Evolutionary conservation across 2,797 vertebrate genomes (phyloP), one percentile per base, ranked within the genome.

Genomic region (Ptychadena robeensis): DNA sequence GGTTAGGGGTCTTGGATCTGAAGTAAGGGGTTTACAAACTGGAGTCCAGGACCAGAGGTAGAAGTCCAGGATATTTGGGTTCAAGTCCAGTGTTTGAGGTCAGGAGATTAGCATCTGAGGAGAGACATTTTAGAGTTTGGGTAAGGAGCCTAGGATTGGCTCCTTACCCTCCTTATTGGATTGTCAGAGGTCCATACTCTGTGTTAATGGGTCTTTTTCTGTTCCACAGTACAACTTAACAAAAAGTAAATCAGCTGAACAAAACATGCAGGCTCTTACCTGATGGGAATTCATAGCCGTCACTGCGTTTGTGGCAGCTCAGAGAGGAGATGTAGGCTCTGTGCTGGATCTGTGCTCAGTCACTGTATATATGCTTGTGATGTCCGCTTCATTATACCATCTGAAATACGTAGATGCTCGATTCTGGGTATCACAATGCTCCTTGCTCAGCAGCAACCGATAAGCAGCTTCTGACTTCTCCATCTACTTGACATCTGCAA

Each of bases 381-480:
- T 53, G 44, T 18, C 44, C 1, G 44, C 5, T 53, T 53, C 44
- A 53, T 53, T 53, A 53, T 53, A 53, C 18, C 15, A 9, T 78
- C 4, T 68, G 75, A 83, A 81, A 88, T 83, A 65, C 68, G 31
- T 82, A 34, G 86, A 48, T 44, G 40, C 53, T 75, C 48, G 22
- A 74, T 85, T 85, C 25, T 73, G 81, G 77, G 85, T 82, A 86
- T 87, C 87, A 79, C 86, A 75, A 72, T 12, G n/a, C 34, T 31
- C 35, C 35, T 0, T 69, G 78, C 82, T 87, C 0, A 85, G 73
- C 82, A 73, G 74, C 82, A 67, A 85, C 86, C 74, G 85, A 79
- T 87, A n/a, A 87, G 86, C 87, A 87, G 59, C 11, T 82, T 86
- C 34, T 40, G 82, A 80, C 82, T 86, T 73, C 79, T 85, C 66